phyloP scores from a whole-genome alignment of 1,140 invertebrate genomes.

The Macrobrachium rosenbergii region DNA sequence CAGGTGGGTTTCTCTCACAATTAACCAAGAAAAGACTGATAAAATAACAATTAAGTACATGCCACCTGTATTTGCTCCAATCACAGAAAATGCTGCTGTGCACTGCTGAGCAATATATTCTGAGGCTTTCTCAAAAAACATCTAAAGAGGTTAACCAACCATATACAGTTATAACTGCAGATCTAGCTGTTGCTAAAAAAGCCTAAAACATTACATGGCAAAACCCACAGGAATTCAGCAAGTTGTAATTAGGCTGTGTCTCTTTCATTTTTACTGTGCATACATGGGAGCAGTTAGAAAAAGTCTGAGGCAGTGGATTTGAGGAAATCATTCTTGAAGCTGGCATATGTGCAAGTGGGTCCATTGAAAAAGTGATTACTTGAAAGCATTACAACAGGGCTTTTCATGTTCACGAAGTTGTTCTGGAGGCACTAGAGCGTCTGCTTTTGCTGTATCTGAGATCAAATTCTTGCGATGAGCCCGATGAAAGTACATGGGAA shows the following conservation, averaged over 20 bases:
- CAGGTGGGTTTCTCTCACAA: no score
- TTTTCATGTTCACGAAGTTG: no score
- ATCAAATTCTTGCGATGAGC: background rate
- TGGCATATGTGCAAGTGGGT: conserved; percentile 12
- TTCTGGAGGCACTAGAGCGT: conserved; percentile 8
- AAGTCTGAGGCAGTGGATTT: conserved; percentile 16
- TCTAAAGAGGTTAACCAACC: no score
- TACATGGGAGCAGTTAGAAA: conserved; percentile 7
- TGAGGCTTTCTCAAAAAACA: no score
- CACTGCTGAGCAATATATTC: no score
- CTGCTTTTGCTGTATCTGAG: background rate
- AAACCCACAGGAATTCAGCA: conserved; percentile 15
- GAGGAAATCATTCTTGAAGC: background rate
- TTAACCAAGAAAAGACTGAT: no score
- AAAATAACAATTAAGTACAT: no score
- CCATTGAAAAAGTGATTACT: conserved; percentile 6
- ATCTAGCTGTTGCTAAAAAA: conserved; percentile 25
- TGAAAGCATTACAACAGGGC: no score
- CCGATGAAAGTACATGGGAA: background rate
- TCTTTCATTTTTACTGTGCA: background rate
- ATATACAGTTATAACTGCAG: no score
- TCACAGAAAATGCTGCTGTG: no score
- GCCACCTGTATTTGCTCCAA: no score
- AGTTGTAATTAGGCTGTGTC: no score
- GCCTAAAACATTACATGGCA: conserved; percentile 13